These are phyloP conservation scores for Syngnathus acus DNA, from an alignment of 2,797 vertebrate genomes.

Conservation along the genomic window DNA sequence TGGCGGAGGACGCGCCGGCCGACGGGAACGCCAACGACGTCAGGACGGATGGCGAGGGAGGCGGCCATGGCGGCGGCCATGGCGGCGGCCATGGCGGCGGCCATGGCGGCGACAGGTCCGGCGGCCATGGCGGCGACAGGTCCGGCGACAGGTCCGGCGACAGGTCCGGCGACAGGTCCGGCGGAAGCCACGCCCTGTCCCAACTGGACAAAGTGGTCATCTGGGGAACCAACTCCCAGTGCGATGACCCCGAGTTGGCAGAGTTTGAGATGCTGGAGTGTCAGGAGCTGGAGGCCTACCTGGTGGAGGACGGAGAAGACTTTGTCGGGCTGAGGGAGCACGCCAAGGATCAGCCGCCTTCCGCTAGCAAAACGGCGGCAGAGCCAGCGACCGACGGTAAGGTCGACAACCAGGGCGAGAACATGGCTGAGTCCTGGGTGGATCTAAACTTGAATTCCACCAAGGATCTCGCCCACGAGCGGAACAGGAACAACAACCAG, in stretches of 20 bases:
- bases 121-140: conserved; percentile 40
- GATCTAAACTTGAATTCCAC: conserved; percentile 65
- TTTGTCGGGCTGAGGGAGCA: conserved; percentile 44
- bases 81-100: too few relatives aligned
- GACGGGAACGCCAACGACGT: conserved; percentile 87
- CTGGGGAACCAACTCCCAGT: conserved; percentile 68
- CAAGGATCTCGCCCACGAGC: conserved; percentile 60
- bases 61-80: conserved; percentile 13
- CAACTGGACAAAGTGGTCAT: conserved; percentile 70
- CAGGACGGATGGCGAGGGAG: conserved; percentile 47
- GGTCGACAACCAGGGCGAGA: conserved; percentile 4
- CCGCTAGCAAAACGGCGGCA: background rate
- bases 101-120: conserved; percentile 17
- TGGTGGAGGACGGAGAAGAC: conserved; percentile 61
- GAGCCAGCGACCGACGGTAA: background rate
- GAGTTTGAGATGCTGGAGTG: conserved; percentile 75
- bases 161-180: conserved; percentile 28
- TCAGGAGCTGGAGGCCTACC: conserved; percentile 71
- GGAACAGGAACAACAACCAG: conserved; percentile 39
- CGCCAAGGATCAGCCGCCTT: conserved; percentile 4
- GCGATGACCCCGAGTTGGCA: conserved; percentile 72
- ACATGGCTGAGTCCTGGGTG: conserved; percentile 47
- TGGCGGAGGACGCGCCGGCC: conserved; percentile 45
- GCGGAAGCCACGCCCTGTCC: conserved; percentile 52
- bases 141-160: conserved; percentile 40